Evolutionary conservation across 2,797 vertebrate species (phyloP), one percentile per base, ranked within the genome.

Genomic region (Ptychobarbus kaznakovi): DNA sequence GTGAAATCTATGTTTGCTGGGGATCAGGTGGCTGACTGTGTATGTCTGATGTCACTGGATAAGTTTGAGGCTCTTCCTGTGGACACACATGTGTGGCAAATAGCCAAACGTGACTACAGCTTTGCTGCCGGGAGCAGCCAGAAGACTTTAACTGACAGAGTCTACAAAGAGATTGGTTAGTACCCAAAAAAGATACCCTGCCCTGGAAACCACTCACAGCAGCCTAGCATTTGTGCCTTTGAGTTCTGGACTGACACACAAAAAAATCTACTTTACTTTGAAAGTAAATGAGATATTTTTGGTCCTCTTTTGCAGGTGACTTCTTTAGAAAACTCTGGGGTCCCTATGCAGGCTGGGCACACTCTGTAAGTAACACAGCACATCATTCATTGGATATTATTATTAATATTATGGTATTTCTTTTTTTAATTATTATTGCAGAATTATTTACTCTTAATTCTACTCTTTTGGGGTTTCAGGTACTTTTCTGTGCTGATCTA

Each of bases 81-180:
- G 85, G 98, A 99, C 74, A 96, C 98, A 10, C 98, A 99, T 0
- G 91, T 99, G 69, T 98, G 97, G 98, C 97, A 97, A 90, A 97
- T 99, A 0, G 97, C 97, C 0, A 96, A 92, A 61, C 95, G 96
- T 46, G 96, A 97, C 92, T 99, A 99, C 0, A 90, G 89, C 1
- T 92, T 92, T 77, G 88, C 85, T 0, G 87, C 95, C 46, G 92
- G 92, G 58, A 93, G 83, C 0, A 87, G 89, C 40, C 91, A 95
- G 83, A 97, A 95, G 90, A 96, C 92, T 78, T 94, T 97, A 66
- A 98, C 96, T 0, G 95, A 95, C 15, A 96, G 95, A 69, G 92
- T 97, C 72, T 94, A 99, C 90, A 91, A 91, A 90, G 96, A 98
- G 84, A 96, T 99, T 0, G 97, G 98, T 99, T 76, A 92, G 95